These are phyloP conservation scores for Epicampocera succincta DNA, from an alignment of 2,888 invertebrate genomes.

Conservation along the genomic window DNA sequence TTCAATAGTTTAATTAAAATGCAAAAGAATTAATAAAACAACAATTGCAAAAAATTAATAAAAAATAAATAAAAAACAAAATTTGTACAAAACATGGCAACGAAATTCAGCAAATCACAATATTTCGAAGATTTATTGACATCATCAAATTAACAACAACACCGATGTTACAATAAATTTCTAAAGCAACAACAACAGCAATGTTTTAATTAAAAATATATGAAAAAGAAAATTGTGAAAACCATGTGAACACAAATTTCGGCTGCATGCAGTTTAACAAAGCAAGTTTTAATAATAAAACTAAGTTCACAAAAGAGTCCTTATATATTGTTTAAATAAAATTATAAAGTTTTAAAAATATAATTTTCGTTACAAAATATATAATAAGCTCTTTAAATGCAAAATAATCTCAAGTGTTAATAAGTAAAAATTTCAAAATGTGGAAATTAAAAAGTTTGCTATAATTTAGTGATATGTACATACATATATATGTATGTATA, in stretches of 20 bases:
- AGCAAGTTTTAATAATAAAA: conserved; percentile 29
- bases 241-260: conserved; percentile 51
- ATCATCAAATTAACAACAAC: conserved; percentile 26
- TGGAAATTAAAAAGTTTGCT: not conserved
- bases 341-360: not conserved
- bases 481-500: not conserved
- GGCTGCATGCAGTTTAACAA: conserved; percentile 57
- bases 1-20: conserved; percentile 50
- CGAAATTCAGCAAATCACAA: conserved; percentile 40
- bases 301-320: not conserved
- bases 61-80: conserved; percentile 35
- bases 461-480: not conserved
- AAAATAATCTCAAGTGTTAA: conserved; percentile 41
- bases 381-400: not conserved
- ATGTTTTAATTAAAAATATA: not conserved
- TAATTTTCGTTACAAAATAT: not conserved
- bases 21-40: conserved; percentile 48
- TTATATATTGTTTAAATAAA: not conserved
- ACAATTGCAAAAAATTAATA: conserved; percentile 32
- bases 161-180: conserved; percentile 36
- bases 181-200: conserved; percentile 14
- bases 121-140: conserved; percentile 23
- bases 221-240: conserved; percentile 45
- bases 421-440: not conserved
- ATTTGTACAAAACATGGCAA: conserved; percentile 52